Conservation (phyloP, 2,113 vertebrate genomes). For the Macquaria australasica region DNA sequence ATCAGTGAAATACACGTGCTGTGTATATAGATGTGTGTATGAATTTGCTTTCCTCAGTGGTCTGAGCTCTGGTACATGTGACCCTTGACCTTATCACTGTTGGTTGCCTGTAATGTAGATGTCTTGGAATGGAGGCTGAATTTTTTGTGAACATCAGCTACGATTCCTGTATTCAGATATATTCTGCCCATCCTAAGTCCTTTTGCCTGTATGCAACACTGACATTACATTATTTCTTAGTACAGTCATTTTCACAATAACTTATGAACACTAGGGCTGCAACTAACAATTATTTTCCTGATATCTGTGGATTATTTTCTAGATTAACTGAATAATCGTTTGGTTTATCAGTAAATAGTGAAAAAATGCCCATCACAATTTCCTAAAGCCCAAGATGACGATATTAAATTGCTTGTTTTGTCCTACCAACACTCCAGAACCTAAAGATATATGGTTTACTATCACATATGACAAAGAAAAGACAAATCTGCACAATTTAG, state of each 20-base stretch:
- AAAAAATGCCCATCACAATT: not conserved
- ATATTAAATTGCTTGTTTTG: not conserved
- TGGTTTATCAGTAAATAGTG: not conserved
- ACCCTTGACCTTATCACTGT: slow-evolving; percentile 65
- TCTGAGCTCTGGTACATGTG: slow-evolving; percentile 47
- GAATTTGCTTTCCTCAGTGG: slow-evolving; percentile 44
- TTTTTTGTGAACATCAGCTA: not conserved
- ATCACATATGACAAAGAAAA: not conserved
- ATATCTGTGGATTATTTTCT: not conserved
- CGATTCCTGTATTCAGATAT: not conserved
- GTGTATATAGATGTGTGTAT: slow-evolving; percentile 19
- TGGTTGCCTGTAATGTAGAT: slow-evolving; percentile 24
- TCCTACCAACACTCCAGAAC: not conserved
- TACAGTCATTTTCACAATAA: not conserved
- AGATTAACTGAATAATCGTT: not conserved
- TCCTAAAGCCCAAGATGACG: not conserved
- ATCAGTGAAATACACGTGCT: slow-evolving; percentile 64
- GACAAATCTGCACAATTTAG: not conserved
- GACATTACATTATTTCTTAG: not conserved
- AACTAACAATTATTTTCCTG: not conserved
- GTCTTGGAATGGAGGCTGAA: not conserved
- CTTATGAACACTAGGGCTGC: no score
- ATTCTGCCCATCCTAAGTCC: not conserved
- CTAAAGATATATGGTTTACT: not conserved
- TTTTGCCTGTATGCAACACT: no score